Evolutionary conservation across 2,797 vertebrate species (phyloP), one percentile per base, ranked within the genome.

Genomic region (Delichon dasypus): DNA sequence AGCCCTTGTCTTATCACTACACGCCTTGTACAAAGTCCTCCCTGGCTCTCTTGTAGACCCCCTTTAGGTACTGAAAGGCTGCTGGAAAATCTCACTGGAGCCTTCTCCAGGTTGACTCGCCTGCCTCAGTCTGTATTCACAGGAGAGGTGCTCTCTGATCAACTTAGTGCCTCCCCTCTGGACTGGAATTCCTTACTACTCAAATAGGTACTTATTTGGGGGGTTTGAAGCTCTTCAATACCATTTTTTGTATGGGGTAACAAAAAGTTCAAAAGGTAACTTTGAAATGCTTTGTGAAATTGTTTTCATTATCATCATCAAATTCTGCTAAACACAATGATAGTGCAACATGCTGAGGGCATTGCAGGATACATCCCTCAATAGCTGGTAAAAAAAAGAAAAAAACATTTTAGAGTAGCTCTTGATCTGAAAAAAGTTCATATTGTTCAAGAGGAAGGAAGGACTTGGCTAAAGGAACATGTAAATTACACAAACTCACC

Each of bases 221-320:
- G 13, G 44, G 47, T 73, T 51, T 51, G 23, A 79, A 71, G 19
- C 67, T 79, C 32, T 70, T 58, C 8, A 34, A 8, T n/a, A 32
- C 1, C 3, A 40, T 15, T 66, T 55, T 79, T 70, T 88, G 54
- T 61, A 42, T 14, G 27, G 13, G 15, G 16, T 40, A 58, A 44
- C 0, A 5, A 68, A 67, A 51, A 48, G 16, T 36, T 62, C 0
- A 0, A 65, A 74, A 75, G 14, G 19, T 44, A 40, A 38, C 15
- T 67, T 57, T 13, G 16, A 84, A 94, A 68, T 65, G 3, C 25
- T 84, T 72, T 68, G 42, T 74, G 65, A 15, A 77, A 57, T 44
- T 6, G 12, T 58, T 84, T 64, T 57, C 10, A 30, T 64, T 83
- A 9, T 36, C 29, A 36, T 40, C 14, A 32, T 22, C n/a, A 71